Evolutionary conservation across 1,140 invertebrate species (phyloP), one percentile per base, ranked within the genome.

Genomic region (Tribolium castaneum): DNA sequence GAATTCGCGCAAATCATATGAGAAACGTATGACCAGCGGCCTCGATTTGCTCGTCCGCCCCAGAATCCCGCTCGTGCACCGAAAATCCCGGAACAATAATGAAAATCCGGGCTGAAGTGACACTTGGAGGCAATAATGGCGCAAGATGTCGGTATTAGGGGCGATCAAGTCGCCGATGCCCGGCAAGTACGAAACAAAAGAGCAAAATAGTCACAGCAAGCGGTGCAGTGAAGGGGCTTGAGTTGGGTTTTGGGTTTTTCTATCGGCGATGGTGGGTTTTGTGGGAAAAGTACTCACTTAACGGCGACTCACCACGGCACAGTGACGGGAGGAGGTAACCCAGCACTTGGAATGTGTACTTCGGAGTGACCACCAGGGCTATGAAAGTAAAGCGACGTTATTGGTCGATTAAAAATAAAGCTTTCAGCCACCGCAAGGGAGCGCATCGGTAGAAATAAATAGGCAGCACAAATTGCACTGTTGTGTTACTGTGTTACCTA

Each of bases 41-140:
- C 51, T 1, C 13, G 13, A 14, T 52, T 52, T 13, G 5, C 51
- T 19, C 51, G n/a, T 3, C n/a, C 5, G 2, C 0, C 5, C 39
- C 5, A 45, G n/a, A 45, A 9, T n/a, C 39, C 39, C 39, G n/a
- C 5, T 10, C n/a, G 4, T 9, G 7, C 25, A 30, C 39, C 3
- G n/a, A 52, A 2, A 52, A n/a, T 70, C 16, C 39, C 30, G 13
- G 7, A 54, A 73, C 14, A 19, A 45, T 22, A 45, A 19, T 22
- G 10, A 50, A 51, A 72, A 49, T 9, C n/a, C 25, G 22, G 12
- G 13, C 70, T 10, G 30, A 14, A 54, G 1, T 34, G 49, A 73
- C 45, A 51, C 14, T 22, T 14, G 6, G 54, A n/a, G 54, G 19
- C 59, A 73, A 73, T 54, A 73, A 73, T 73, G 71, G 71, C 71